Percentiles rank a stretch among this genome's conserved stretches.
phyloP scores from a whole-genome alignment of 2,797 vertebrate genomes.

The Lepus oiostolus region DNA sequence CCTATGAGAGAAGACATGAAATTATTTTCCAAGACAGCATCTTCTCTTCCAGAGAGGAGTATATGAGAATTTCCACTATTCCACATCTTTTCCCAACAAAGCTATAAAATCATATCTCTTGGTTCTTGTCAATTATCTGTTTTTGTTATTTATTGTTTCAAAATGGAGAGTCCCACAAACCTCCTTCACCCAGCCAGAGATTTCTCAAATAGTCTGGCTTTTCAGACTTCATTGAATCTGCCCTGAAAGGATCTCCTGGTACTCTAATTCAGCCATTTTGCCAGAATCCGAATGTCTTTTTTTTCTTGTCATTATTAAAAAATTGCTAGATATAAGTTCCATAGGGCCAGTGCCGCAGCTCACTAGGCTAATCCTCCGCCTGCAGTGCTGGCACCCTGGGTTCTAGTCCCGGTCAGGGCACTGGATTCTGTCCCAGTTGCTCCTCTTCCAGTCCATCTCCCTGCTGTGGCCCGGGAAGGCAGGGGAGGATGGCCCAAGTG shows the following conservation, averaged over 20 bases:
- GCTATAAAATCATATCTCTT: background rate
- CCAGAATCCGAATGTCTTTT: background rate
- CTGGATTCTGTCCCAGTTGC: too few relatives aligned
- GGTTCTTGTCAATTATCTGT: background rate
- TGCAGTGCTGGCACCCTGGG: too few relatives aligned
- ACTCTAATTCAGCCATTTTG: background rate
- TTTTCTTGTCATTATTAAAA: background rate
- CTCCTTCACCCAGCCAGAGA: background rate
- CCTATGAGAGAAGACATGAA: conserved; percentile 8
- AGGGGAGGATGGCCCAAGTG: too few relatives aligned
- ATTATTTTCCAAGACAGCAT: conserved; percentile 29
- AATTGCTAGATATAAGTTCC: conserved; percentile 51
- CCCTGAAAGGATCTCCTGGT: background rate
- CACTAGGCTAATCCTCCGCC: too few relatives aligned
- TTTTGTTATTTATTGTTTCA: conserved; percentile 53
- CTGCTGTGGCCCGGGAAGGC: too few relatives aligned
- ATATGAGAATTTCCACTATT: background rate
- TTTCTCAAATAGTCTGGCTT: background rate
- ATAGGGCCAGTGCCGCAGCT: background rate
- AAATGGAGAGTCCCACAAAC: background rate
- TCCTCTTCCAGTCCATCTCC: too few relatives aligned
- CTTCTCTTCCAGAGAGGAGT: background rate
- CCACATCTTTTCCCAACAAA: background rate
- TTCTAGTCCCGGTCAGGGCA: too few relatives aligned
- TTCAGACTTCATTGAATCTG: background rate